A percentile compares a stretch with the other conserved stretches of the same genome.
phyloP scores from a whole-genome alignment of 2,113 vertebrate species.

The Cygnus buccinator region DNA sequence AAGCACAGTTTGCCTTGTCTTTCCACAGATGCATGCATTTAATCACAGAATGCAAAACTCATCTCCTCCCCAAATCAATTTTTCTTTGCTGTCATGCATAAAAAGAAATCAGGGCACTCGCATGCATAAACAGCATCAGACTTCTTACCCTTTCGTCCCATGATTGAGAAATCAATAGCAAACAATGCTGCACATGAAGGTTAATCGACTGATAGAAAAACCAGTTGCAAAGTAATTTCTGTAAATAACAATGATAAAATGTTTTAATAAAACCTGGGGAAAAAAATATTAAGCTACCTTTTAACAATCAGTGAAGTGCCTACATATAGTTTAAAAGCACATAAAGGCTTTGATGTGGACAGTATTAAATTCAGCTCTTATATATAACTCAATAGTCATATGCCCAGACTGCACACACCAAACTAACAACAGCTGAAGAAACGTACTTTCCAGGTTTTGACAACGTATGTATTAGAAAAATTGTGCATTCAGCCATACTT shows the following conservation, averaged over 20 bases:
- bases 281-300: background rate
- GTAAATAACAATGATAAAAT: slow-evolving; percentile 28
- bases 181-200: slow-evolving; percentile 37
- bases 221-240: slow-evolving; percentile 29
- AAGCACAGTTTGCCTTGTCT: background rate
- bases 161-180: slow-evolving; percentile 61
- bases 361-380: background rate
- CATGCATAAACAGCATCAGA: slow-evolving; percentile 51
- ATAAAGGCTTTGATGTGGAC: background rate
- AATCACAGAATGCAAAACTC: background rate
- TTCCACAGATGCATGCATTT: background rate
- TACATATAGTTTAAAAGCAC: background rate
- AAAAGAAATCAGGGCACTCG: background rate
- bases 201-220: slow-evolving; percentile 38
- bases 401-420: background rate
- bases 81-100: slow-evolving; percentile 6
- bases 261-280: background rate
- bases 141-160: slow-evolving; percentile 68
- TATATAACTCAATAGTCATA: background rate
- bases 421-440: background rate
- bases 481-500: background rate
- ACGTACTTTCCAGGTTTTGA: background rate
- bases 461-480: background rate
- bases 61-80: background rate
- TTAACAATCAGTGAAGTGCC: background rate